Evolutionary conservation across 2,113 vertebrate species (phyloP), one percentile per base, ranked within the genome.

Genomic region (Gallinago jamesoni): DNA sequence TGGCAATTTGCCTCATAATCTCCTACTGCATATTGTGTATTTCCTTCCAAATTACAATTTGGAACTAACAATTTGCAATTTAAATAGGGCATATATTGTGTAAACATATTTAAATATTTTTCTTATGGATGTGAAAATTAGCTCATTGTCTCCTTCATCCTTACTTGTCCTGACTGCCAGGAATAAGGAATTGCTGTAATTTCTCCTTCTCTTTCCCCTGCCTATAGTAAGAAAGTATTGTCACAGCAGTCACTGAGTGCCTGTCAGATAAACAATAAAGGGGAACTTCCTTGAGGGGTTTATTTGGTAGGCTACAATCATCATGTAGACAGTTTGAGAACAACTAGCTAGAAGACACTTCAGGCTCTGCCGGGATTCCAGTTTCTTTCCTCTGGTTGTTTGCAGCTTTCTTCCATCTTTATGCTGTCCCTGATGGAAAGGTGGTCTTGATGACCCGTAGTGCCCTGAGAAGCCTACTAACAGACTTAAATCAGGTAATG

Each of bases 401-500:
- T 96, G 81, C 85, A 99, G 99, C 97, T 96, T 97, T 99, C 63
- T 98, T 98, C 74, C 91, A 96, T 33, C 70, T 99, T 50, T 98
- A 98, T 33, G 97, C 92, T 53, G 72, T 91, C 47, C 52, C 62
- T 64, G 95, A 70, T 70, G 96, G 60, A 35, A 94, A 75, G 19
- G 86, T 30, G 2, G 83, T 96, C 43, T 93, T 83, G 19, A 95
- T 99, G 87, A 98, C 97, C 84, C 94, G 45, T 33, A 98, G 93
- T 64, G 85, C 93, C 90, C 97, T 99, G 94, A 98, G 97, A 85
- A 97, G 92, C 50, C 87, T 99, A 16, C 97, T 99, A 41, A 97
- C 96, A 45, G 98, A 98, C 91, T 98, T 99, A 63, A 98, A 98
- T 77, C 98, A 98, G 98, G 98, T 99, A 96, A 97, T 47, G 25